phyloP scores from a whole-genome alignment of 2,797 vertebrate species.

The Cynodonichthys magdalenae region DNA sequence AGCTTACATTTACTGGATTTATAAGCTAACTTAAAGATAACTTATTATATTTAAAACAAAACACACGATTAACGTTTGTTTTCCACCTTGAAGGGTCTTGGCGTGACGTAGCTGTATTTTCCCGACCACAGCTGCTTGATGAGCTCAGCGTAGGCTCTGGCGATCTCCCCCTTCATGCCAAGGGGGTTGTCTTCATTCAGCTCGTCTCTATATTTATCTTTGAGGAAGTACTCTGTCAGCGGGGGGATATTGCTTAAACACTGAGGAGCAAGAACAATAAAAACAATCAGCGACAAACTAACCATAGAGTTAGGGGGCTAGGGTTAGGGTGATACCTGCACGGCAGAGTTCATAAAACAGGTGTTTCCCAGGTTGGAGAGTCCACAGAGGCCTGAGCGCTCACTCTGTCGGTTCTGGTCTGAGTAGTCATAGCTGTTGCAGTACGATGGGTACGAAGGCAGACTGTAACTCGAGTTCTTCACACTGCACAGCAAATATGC shows the following conservation, averaged over 20 bases:
- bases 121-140: conserved; percentile 98
- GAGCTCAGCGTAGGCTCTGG: conserved; percentile 92
- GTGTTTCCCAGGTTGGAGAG: conserved; percentile 98
- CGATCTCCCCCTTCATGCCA: conserved; percentile 99
- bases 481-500: conserved; percentile 80
- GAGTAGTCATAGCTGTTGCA: conserved; percentile 93
- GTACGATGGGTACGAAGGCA: conserved; percentile 93
- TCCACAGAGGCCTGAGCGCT: conserved; percentile 95
- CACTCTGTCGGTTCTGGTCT: conserved; percentile 91
- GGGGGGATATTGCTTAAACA: conserved; percentile 98
- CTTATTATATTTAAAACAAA: too few relatives aligned
- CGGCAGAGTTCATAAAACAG: conserved; percentile 99
- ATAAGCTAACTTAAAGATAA: too few relatives aligned
- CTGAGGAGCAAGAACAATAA: conserved; percentile 66
- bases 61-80: neutral
- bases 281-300: conserved; percentile 1
- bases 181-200: conserved; percentile 97
- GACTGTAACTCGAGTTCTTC: conserved; percentile 97
- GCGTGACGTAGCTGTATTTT: conserved; percentile 96
- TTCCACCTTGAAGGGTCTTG: conserved; percentile 94
- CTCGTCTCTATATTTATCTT: conserved; percentile 95
- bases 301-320: too few relatives aligned
- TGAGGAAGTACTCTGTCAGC: conserved; percentile 96
- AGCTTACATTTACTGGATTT: too few relatives aligned
- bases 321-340: conserved; percentile 85